Conservation (phyloP, 2,113 vertebrate genomes). For the Psilopsiagon aymara region DNA sequence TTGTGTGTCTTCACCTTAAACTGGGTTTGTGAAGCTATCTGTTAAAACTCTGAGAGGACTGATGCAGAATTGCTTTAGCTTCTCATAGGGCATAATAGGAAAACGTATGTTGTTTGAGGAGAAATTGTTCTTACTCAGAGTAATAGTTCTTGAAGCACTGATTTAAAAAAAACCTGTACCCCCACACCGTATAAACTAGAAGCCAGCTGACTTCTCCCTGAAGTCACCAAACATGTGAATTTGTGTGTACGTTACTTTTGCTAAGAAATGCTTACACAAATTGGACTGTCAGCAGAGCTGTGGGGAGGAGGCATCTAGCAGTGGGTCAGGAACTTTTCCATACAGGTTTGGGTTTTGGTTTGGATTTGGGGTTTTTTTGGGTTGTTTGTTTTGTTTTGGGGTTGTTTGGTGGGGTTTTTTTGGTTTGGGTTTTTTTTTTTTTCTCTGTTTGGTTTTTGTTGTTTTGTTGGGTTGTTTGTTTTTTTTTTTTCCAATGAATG, state of each 20-base stretch:
- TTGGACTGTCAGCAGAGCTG: not conserved
- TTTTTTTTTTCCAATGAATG: not conserved
- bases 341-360: not conserved
- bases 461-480: too few relatives aligned
- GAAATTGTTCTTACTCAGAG: not conserved
- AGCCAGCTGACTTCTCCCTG: not conserved
- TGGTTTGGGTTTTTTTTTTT: not conserved
- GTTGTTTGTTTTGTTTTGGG: not conserved
- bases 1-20: not conserved
- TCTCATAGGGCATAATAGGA: fast-evolving
- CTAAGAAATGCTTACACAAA: not conserved
- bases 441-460: too few relatives aligned
- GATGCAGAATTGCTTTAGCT: not conserved
- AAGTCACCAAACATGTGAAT: not conserved
- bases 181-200: not conserved
- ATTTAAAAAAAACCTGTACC: not conserved
- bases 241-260: not conserved
- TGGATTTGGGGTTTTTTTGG: not conserved
- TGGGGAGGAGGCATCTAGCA: not conserved
- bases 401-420: not conserved
- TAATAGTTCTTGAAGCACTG: not conserved
- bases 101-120: not conserved
- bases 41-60: not conserved
- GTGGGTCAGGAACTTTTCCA: not conserved
- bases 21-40: fast-evolving